Evolutionary conservation across 2,113 vertebrate genomes (phyloP).

Genomic region (Oceanodroma tethys): DNA sequence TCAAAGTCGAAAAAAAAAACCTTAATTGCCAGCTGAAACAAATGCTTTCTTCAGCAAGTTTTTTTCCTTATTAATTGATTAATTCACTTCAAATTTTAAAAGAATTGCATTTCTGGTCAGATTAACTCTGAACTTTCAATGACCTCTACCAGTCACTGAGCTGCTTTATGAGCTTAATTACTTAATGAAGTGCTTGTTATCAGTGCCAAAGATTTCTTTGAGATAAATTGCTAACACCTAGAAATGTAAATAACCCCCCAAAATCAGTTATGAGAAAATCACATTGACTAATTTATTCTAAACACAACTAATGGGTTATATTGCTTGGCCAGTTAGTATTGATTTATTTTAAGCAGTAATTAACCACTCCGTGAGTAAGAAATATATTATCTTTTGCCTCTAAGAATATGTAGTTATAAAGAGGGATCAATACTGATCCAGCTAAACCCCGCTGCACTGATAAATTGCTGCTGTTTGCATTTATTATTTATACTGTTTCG

Average conservation of each 20-base stretch:
- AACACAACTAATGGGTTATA: background rate
- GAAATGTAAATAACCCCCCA: constrained; percentile 4
- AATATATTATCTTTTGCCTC: background rate
- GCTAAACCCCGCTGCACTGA: background rate
- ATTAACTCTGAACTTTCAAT: constrained; percentile 54
- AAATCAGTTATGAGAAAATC: background rate
- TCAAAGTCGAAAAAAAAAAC: background rate
- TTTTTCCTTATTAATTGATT: background rate
- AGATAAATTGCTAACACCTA: background rate
- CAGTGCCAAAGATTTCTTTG: background rate
- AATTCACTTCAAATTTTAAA: constrained; percentile 1
- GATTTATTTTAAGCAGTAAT: constrained; percentile 41
- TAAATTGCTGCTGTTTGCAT: constrained; percentile 1
- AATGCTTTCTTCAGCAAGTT: background rate
- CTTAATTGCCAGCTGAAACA: background rate
- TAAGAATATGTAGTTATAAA: background rate
- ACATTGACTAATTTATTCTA: background rate
- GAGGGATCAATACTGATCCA: constrained; percentile 11
- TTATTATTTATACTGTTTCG: background rate
- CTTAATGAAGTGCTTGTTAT: constrained; percentile 9
- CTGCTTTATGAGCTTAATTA: constrained; percentile 38
- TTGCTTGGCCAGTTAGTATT: background rate
- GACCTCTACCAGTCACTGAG: constrained; percentile 30
- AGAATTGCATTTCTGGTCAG: constrained; percentile 26
- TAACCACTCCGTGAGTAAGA: background rate